phyloP scores from a whole-genome alignment of 2,888 invertebrate species.

The Drosophila quinaria region DNA sequence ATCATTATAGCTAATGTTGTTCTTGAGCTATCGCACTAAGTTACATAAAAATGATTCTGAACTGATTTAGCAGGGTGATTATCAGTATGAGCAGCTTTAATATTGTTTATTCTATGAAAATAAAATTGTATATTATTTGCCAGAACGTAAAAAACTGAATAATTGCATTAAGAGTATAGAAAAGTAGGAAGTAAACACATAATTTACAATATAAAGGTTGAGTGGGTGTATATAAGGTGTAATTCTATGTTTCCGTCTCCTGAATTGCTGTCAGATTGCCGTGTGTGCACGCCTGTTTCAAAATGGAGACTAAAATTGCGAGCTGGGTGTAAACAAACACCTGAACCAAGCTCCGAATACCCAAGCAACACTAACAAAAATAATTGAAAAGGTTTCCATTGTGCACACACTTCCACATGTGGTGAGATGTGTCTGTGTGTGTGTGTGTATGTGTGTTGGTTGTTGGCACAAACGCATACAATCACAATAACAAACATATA shows the following conservation, averaged over 20 bases:
- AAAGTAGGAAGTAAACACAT: background rate
- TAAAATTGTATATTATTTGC: background rate
- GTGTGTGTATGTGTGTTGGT: slow-evolving; percentile 9
- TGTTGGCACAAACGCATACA: slow-evolving; percentile 3
- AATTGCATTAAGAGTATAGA: background rate
- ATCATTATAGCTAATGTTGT: background rate
- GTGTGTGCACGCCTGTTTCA: slow-evolving; percentile 22
- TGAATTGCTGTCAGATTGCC: slow-evolving; percentile 37
- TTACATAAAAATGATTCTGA: background rate
- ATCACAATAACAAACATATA: background rate
- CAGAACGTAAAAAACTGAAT: background rate
- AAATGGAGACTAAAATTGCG: slow-evolving; percentile 19
- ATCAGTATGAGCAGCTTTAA: background rate
- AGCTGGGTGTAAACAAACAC: slow-evolving; percentile 40
- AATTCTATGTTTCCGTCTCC: slow-evolving; percentile 9
- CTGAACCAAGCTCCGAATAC: slow-evolving; percentile 24
- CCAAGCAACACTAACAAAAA: slow-evolving; percentile 52
- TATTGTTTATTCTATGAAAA: background rate
- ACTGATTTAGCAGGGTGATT: background rate
- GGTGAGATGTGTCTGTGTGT: slow-evolving; percentile 1
- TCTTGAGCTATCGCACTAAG: background rate
- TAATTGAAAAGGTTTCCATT: slow-evolving; percentile 76
- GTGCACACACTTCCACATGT: slow-evolving; percentile 49
- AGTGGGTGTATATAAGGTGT: background rate
- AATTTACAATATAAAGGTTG: background rate